A percentile compares a stretch with the other conserved stretches of the same genome.
These are phyloP conservation scores for Sorex fumeus DNA, from an alignment of 2,113 vertebrate genomes.

Conservation along the genomic window DNA sequence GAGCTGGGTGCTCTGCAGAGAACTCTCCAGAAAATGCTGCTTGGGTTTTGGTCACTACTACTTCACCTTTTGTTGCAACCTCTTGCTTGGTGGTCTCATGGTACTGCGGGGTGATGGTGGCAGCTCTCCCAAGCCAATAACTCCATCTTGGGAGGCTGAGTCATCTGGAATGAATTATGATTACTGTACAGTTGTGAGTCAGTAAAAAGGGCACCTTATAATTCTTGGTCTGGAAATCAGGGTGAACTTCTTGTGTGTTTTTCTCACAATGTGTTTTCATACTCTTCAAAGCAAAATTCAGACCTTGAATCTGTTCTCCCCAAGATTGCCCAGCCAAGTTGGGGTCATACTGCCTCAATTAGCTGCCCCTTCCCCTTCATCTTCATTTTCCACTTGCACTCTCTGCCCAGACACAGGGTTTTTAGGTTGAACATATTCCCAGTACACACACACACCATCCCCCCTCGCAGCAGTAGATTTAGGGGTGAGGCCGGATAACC, in stretches of 20 bases:
- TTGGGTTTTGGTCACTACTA: neutral
- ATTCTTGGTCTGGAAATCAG: neutral
- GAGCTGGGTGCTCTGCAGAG: neutral
- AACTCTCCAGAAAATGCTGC: neutral
- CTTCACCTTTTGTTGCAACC: neutral
- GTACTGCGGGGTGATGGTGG: neutral
- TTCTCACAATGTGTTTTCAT: neutral
- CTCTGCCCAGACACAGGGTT: neutral
- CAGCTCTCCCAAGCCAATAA: neutral
- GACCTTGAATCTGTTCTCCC: neutral
- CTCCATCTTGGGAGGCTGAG: neutral
- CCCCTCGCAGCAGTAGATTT: neutral
- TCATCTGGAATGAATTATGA: neutral
- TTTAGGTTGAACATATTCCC: neutral
- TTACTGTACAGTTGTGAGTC: neutral
- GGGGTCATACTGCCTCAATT: neutral
- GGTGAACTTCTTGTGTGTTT: neutral
- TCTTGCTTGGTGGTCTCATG: neutral
- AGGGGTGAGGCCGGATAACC: neutral
- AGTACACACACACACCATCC: neutral
- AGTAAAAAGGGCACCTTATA: neutral
- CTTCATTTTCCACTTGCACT: neutral
- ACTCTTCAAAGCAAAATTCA: neutral
- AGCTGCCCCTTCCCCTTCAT: too few relatives aligned
- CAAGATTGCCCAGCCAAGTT: neutral